phyloP scores from a whole-genome alignment of 2,888 invertebrate species.

The Himalopsyche kuldschensis region DNA sequence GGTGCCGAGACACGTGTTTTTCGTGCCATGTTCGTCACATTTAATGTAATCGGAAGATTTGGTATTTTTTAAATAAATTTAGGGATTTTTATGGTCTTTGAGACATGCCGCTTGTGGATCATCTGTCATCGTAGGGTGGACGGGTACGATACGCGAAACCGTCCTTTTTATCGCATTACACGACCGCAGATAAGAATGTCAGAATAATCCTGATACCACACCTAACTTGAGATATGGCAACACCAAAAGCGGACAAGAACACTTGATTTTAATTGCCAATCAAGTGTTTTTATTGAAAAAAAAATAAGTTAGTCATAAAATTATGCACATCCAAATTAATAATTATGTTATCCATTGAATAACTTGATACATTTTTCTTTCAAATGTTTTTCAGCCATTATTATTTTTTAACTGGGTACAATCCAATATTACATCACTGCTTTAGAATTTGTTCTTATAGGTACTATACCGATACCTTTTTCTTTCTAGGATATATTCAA shows the following conservation, averaged over 20 bases:
- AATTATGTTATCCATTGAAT: too few species aligned
- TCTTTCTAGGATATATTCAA: too few species aligned
- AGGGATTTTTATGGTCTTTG: constrained; percentile 6
- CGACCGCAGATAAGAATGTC: constrained; percentile 6
- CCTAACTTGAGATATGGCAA: not conserved
- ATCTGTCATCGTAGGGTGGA: constrained; percentile 25
- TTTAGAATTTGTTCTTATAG: too few species aligned
- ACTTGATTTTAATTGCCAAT: too few species aligned
- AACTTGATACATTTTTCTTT: too few species aligned
- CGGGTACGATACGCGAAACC: not conserved
- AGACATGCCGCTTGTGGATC: constrained; percentile 4
- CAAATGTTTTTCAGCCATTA: too few species aligned
- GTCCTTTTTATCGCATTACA: constrained; percentile 12
- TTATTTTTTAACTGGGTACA: too few species aligned
- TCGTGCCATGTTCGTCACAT: constrained; percentile 36
- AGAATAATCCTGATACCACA: not conserved
- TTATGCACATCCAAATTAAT: too few species aligned
- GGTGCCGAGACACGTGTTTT: constrained; percentile 35
- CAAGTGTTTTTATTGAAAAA: too few species aligned
- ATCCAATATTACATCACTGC: too few species aligned
- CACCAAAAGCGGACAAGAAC: not conserved
- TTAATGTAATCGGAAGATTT: constrained; percentile 31
- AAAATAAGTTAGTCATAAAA: too few species aligned
- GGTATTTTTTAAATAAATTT: not conserved
- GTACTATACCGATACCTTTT: too few species aligned